phyloP scores from a whole-genome alignment of 2,113 vertebrate genomes.

The Nymphicus hollandicus region DNA sequence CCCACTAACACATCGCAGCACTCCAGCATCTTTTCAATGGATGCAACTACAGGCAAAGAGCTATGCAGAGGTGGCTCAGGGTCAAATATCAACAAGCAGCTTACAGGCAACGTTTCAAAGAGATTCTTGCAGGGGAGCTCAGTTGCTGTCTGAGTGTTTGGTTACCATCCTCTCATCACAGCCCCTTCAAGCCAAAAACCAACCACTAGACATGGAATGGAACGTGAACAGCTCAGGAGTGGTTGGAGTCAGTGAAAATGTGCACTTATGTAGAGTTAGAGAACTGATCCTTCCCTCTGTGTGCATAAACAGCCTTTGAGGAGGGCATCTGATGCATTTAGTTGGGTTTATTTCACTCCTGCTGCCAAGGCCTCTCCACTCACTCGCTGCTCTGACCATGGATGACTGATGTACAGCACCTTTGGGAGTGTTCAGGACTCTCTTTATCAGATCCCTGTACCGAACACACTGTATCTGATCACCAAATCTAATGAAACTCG shows the following conservation, averaged over 20 bases:
- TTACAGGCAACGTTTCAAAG: background rate
- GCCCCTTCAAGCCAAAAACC: background rate
- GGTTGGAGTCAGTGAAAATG: background rate
- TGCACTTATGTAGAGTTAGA: background rate
- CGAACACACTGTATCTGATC: background rate
- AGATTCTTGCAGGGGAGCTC: background rate
- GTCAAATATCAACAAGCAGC: constrained; percentile 1
- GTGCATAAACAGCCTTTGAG: background rate
- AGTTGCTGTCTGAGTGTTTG: background rate
- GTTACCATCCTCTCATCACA: background rate
- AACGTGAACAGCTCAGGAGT: background rate
- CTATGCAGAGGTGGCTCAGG: background rate
- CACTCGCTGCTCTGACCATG: background rate
- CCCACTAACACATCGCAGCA: background rate
- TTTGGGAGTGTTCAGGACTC: background rate
- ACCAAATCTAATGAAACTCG: background rate
- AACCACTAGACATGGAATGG: background rate
- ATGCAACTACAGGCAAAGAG: background rate
- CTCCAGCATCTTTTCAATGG: background rate
- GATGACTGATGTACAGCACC: background rate
- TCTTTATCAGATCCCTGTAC: background rate
- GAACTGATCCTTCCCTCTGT: background rate
- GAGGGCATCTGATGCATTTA: background rate
- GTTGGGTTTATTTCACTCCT: background rate
- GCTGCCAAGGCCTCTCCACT: background rate